A percentile compares a stretch with the other conserved stretches of the same genome.
These are phyloP conservation scores for Lordiphosa fenestrarum DNA, from an alignment of 2,888 invertebrate genomes.

Conservation along the genomic window DNA sequence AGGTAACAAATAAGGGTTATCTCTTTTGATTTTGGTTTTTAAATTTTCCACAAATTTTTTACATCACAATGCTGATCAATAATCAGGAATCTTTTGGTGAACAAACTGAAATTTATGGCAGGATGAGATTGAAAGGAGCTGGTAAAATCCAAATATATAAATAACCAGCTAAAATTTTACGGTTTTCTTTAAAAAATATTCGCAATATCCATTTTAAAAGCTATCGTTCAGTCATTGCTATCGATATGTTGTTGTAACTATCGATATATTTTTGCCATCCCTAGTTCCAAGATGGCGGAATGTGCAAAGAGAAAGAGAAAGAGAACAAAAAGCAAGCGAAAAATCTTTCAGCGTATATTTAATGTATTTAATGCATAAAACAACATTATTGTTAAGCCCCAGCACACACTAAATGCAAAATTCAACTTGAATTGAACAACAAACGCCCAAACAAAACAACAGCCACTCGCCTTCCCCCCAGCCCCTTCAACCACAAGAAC, in stretches of 20 bases:
- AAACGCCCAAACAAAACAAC: slow-evolving; percentile 32
- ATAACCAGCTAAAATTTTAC: too few species aligned
- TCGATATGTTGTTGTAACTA: slow-evolving; percentile 7
- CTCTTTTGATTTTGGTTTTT: too few species aligned
- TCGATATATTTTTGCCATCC: slow-evolving; percentile 10
- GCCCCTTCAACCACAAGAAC: slow-evolving; percentile 6
- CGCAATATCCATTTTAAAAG: background rate
- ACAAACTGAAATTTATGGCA: too few species aligned
- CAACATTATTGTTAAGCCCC: slow-evolving; percentile 42
- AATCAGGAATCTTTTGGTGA: too few species aligned
- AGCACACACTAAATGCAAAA: slow-evolving; percentile 39
- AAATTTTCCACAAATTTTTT: too few species aligned
- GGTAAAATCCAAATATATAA: too few species aligned
- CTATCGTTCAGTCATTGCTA: background rate
- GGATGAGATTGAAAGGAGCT: too few species aligned
- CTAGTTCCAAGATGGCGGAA: slow-evolving; percentile 33
- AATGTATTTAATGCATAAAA: slow-evolving; percentile 63
- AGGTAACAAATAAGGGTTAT: too few species aligned
- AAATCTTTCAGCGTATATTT: slow-evolving; percentile 66
- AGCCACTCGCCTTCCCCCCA: slow-evolving; percentile 20
- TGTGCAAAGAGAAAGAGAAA: slow-evolving; percentile 44
- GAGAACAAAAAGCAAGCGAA: slow-evolving; percentile 73
- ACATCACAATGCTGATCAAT: too few species aligned
- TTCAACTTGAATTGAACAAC: slow-evolving; percentile 33
- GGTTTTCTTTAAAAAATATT: too few species aligned